Evolutionary conservation across 2,113 vertebrate genomes (phyloP).

Genomic region (Phainopepla nitens): DNA sequence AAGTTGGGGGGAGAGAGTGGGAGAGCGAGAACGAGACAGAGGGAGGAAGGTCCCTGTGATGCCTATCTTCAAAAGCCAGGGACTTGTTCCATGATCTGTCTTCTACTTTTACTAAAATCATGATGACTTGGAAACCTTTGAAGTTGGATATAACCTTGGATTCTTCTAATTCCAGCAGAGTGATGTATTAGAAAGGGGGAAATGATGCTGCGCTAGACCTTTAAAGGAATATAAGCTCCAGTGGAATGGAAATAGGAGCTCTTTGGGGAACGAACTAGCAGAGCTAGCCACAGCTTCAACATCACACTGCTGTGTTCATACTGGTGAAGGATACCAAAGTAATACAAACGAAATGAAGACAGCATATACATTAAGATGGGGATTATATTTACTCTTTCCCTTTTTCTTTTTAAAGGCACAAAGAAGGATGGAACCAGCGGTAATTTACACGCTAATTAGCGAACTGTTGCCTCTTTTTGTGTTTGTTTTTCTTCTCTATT

Average conservation of each 20-base stretch:
- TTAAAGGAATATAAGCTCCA: constrained; percentile 77
- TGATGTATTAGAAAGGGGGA: constrained; percentile 67
- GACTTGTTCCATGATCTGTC: constrained; percentile 71
- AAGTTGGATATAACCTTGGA: constrained; percentile 79
- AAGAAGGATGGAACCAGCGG: constrained; percentile 72
- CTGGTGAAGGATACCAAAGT: constrained; percentile 60
- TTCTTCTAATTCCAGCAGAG: constrained; percentile 74
- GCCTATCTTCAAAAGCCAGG: constrained; percentile 72
- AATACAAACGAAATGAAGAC: constrained; percentile 67
- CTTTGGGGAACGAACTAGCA: constrained; percentile 70
- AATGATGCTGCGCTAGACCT: constrained; percentile 69
- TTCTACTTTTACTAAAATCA: constrained; percentile 74
- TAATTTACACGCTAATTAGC: constrained; percentile 77
- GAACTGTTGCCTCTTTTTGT: constrained; percentile 70
- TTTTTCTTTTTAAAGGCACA: constrained; percentile 41
- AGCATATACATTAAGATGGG: constrained; percentile 51
- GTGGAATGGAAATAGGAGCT: constrained; percentile 76
- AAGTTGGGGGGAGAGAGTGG: constrained; percentile 71
- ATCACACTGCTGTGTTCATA: constrained; percentile 51
- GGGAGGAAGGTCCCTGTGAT: constrained; percentile 63
- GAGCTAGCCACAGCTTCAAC: constrained; percentile 59
- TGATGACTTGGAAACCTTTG: constrained; percentile 75
- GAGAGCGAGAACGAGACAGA: constrained; percentile 21
- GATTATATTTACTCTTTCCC: constrained; percentile 56
- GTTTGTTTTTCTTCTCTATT: constrained; percentile 69